These are phyloP conservation scores for Clunio marinus DNA, from an alignment of 2,888 invertebrate genomes.

Conservation along the genomic window DNA sequence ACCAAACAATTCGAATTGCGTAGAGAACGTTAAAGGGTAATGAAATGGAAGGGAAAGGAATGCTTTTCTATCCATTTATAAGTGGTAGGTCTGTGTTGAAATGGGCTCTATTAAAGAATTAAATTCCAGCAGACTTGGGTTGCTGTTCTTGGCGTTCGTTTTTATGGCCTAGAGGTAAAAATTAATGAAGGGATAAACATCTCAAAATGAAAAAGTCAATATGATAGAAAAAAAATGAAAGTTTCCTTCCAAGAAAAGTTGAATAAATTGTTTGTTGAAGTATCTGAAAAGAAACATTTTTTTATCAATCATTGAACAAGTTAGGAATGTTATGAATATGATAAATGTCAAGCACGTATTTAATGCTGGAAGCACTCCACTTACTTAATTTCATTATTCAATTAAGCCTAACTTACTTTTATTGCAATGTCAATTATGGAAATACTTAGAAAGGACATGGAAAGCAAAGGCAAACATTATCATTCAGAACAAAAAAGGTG, in stretches of 20 bases:
- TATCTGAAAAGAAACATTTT: not conserved
- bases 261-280: not conserved
- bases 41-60: constrained; percentile 13
- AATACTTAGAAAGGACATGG: constrained; percentile 14
- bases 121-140: not conserved
- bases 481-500: not conserved
- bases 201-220: not conserved
- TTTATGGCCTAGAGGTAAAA: not conserved
- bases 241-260: not conserved
- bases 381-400: constrained; percentile 29
- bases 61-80: not conserved
- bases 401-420: constrained; percentile 27
- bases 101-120: not conserved
- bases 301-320: too few relatives aligned
- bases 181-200: not conserved
- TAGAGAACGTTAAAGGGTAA: constrained; percentile 5
- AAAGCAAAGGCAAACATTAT: not conserved
- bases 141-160: not conserved
- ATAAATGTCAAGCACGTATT: not conserved
- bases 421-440: constrained; percentile 34
- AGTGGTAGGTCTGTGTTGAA: too few relatives aligned
- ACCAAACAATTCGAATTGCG: too few relatives aligned
- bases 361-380: not conserved
- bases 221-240: not conserved
- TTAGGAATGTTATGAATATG: not conserved